phyloP scores from a whole-genome alignment of 1,140 invertebrate genomes.

The Eumaeus atala region DNA sequence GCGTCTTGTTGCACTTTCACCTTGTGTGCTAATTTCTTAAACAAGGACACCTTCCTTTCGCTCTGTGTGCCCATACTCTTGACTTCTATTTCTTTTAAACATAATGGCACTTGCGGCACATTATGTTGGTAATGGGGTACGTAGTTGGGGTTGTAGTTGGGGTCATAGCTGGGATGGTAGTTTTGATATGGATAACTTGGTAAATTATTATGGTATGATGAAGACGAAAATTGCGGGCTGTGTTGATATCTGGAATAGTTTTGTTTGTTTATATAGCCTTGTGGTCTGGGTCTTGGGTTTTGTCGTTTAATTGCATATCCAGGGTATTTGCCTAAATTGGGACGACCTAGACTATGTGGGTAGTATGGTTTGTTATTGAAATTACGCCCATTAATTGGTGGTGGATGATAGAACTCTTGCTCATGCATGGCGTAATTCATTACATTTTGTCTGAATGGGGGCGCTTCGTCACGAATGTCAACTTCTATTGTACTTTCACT shows the following conservation, averaged over 20 bases:
- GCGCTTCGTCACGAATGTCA: slow-evolving; percentile 26
- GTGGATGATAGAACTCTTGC: slow-evolving; percentile 41
- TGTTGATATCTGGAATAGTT: slow-evolving; percentile 15
- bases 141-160: slow-evolving; percentile 26
- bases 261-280: background rate
- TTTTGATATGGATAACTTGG: slow-evolving; percentile 27
- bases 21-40: slow-evolving; percentile 43
- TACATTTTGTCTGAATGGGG: slow-evolving; percentile 48
- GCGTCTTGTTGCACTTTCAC: slow-evolving; percentile 17
- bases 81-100: slow-evolving; percentile 62
- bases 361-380: no score
- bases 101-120: slow-evolving; percentile 44
- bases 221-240: slow-evolving; percentile 14
- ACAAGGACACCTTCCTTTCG: slow-evolving; percentile 45
- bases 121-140: no score
- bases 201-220: slow-evolving; percentile 12
- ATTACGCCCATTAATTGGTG: slow-evolving; percentile 22
- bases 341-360: no score
- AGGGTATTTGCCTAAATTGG: no score
- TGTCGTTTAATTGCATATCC: no score
- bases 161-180: slow-evolving; percentile 29
- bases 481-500: slow-evolving; percentile 39
- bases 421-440: slow-evolving; percentile 46
- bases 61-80: slow-evolving; percentile 59
- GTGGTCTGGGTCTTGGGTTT: no score